Conservation (phyloP, 1,140 invertebrate genomes). For the Frieseomelitta varia region DNA sequence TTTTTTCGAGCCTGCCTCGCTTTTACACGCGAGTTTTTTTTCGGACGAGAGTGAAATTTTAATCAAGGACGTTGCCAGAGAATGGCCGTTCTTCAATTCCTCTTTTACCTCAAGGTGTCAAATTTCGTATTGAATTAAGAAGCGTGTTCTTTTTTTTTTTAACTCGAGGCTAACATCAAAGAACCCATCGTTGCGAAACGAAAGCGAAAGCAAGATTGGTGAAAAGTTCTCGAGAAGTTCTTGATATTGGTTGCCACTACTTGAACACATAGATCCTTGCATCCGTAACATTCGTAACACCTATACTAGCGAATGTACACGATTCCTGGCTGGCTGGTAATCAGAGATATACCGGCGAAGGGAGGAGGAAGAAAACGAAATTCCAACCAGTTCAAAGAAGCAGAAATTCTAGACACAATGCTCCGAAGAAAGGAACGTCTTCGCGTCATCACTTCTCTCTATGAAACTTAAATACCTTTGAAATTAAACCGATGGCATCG, state of each 20-base stretch:
- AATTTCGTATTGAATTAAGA: neutral
- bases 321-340: slow-evolving; percentile 57
- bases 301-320: slow-evolving; percentile 42
- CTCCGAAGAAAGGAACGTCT: slow-evolving; percentile 31
- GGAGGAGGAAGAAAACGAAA: slow-evolving; percentile 52
- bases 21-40: neutral
- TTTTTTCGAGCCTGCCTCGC: neutral
- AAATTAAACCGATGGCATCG: neutral
- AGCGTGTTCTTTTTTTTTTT: neutral
- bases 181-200: too few species aligned
- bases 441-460: neutral
- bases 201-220: too few species aligned
- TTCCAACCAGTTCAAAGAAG: slow-evolving; percentile 44
- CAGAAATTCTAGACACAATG: slow-evolving; percentile 48
- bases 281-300: slow-evolving; percentile 35
- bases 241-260: slow-evolving; percentile 23
- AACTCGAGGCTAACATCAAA: too few species aligned
- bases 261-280: slow-evolving; percentile 35
- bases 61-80: neutral
- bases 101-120: too few species aligned
- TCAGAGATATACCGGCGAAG: slow-evolving; percentile 58
- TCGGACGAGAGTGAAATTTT: neutral
- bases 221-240: neutral
- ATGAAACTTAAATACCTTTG: neutral
- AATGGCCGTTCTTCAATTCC: neutral